Percentiles rank a stretch among this genome's conserved stretches.
Conservation (phyloP, 2,113 vertebrate genomes). For the Scartelaos histophorus region DNA sequence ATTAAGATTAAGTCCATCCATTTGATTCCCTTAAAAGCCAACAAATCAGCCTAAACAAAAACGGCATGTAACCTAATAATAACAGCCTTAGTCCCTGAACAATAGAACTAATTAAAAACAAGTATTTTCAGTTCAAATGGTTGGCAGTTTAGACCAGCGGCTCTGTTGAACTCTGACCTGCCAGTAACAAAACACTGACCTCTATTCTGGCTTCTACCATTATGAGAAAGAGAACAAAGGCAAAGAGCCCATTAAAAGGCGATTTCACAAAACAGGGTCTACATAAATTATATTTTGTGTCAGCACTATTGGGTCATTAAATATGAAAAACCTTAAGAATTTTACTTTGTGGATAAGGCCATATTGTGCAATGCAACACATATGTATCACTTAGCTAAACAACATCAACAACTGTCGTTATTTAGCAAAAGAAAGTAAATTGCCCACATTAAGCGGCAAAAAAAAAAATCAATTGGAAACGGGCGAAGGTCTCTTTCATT, state of each 20-base stretch:
- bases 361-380: neutral
- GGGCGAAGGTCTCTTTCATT: constrained; percentile 44
- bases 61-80: neutral
- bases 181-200: constrained; percentile 7
- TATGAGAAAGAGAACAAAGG: constrained; percentile 3
- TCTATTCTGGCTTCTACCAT: constrained; percentile 5
- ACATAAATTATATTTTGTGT: constrained; percentile 12
- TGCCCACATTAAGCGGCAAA: constrained; percentile 43
- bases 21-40: neutral
- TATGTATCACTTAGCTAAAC: constrained; percentile 29
- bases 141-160: constrained; percentile 14
- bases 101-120: constrained; percentile 30
- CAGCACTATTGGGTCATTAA: constrained; percentile 2
- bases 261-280: constrained; percentile 9
- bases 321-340: neutral
- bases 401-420: constrained; percentile 58
- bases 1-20: neutral
- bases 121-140: constrained; percentile 12
- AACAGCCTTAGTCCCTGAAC: neutral
- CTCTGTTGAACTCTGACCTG: constrained; percentile 4
- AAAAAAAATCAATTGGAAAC: constrained; percentile 35
- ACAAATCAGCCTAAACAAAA: neutral
- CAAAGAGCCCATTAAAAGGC: neutral
- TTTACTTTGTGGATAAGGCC: neutral
- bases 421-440: constrained; percentile 57